phyloP scores from a whole-genome alignment of 1,140 invertebrate genomes.

The Littorina saxatilis region DNA sequence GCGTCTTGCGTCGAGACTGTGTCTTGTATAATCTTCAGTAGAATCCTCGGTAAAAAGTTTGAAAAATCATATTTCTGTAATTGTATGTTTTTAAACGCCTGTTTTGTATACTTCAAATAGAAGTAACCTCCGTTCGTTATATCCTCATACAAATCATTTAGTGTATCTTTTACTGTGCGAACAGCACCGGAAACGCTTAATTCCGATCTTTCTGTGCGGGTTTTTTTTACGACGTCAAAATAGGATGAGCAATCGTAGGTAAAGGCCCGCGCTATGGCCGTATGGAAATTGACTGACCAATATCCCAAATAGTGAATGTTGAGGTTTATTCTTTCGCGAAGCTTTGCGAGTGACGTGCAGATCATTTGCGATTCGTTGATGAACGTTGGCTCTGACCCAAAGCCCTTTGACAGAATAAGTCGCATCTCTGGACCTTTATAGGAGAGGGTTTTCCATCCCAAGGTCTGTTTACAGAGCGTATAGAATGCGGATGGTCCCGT shows the following conservation, averaged over 20 bases:
- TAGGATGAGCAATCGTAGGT: background rate
- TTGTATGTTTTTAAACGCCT: too few relatives aligned
- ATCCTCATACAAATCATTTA: background rate
- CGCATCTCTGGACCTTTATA: background rate
- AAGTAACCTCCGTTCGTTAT: background rate
- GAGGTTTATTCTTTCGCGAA: background rate
- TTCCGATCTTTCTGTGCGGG: background rate
- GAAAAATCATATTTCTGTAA: too few relatives aligned
- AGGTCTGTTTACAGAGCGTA: background rate
- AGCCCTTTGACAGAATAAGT: background rate
- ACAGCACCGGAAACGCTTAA: background rate
- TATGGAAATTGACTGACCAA: background rate
- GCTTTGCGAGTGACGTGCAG: background rate
- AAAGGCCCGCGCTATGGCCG: background rate
- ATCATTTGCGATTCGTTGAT: background rate
- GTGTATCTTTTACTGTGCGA: background rate
- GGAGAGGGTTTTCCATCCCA: background rate
- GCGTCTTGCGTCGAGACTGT: too few relatives aligned
- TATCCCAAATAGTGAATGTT: background rate
- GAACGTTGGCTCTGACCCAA: background rate
- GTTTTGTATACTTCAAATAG: too few relatives aligned
- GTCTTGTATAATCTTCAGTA: too few relatives aligned
- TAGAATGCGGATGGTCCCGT: background rate
- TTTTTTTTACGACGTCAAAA: background rate
- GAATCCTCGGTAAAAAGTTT: too few relatives aligned